Evolutionary conservation across 2,113 vertebrate genomes (phyloP).

Genomic region (Sylvia atricapilla): DNA sequence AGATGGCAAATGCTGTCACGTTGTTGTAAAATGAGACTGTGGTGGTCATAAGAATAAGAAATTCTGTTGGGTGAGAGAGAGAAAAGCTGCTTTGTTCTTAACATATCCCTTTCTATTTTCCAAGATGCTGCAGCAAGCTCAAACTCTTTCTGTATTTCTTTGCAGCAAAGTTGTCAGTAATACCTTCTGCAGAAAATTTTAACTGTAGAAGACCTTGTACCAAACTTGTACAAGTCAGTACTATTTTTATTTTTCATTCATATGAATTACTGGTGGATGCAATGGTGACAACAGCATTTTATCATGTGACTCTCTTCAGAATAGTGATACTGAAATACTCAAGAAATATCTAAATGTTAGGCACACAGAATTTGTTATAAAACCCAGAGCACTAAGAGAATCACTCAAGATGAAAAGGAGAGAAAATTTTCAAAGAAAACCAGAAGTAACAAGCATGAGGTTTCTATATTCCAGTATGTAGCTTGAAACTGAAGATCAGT

Average conservation of each 20-base stretch:
- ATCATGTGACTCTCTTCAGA: background rate
- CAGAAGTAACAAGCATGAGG: background rate
- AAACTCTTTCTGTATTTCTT: background rate
- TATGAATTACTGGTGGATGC: background rate
- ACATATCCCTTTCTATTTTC: background rate
- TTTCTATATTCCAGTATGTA: background rate
- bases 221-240: background rate
- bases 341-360: background rate
- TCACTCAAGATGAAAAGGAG: background rate
- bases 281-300: background rate
- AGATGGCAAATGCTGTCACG: background rate
- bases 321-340: background rate
- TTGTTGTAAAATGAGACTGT: background rate
- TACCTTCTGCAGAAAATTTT: background rate
- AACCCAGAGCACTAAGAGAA: background rate
- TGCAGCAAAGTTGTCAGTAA: background rate
- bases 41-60: background rate
- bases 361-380: background rate
- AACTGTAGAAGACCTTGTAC: background rate
- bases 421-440: background rate
- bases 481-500: background rate
- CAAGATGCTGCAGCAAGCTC: background rate
- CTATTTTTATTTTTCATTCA: constrained; percentile 1
- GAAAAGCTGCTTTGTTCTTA: constrained; percentile 43
- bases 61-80: background rate